Evolutionary conservation across 2,797 vertebrate species (phyloP).

Genomic region (Neosilurus hyrtlii): DNA sequence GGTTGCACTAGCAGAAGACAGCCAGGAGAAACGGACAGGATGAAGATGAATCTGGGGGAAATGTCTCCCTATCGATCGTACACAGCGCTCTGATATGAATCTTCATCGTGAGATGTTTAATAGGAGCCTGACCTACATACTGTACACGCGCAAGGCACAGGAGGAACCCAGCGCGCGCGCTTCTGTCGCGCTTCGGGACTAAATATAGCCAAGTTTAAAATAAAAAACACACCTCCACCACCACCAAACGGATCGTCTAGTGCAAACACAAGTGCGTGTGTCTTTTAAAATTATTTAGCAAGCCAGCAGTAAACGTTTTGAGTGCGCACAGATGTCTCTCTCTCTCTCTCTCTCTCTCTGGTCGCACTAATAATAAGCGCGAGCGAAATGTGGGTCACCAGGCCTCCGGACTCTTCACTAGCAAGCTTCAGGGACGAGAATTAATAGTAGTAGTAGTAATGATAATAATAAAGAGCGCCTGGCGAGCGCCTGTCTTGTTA

Average conservation of each 20-base stretch:
- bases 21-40: neutral
- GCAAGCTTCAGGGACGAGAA: slow-evolving; percentile 37
- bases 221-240: neutral
- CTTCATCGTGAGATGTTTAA: slow-evolving; percentile 5
- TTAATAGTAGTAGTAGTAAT: too few relatives aligned
- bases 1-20: slow-evolving; percentile 46
- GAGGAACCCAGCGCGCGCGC: slow-evolving; percentile 35
- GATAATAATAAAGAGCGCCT: slow-evolving; percentile 7
- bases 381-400: slow-evolving; percentile 62
- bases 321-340: slow-evolving; percentile 28
- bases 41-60: neutral
- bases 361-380: slow-evolving; percentile 36
- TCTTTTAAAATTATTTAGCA: neutral
- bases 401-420: slow-evolving; percentile 59
- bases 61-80: neutral
- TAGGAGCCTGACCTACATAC: slow-evolving; percentile 12
- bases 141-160: slow-evolving; percentile 32
- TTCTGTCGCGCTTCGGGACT: slow-evolving; percentile 26
- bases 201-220: slow-evolving; percentile 52
- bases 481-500: neutral
- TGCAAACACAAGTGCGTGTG: slow-evolving; percentile 30
- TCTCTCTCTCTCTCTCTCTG: slow-evolving; percentile 22
- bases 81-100: neutral
- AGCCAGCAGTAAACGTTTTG: slow-evolving; percentile 31
- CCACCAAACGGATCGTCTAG: neutral